Percentiles rank a stretch among this genome's conserved stretches.
These are phyloP conservation scores for Rachycentron canadum DNA, from an alignment of 2,797 vertebrate species.

Conservation along the genomic window DNA sequence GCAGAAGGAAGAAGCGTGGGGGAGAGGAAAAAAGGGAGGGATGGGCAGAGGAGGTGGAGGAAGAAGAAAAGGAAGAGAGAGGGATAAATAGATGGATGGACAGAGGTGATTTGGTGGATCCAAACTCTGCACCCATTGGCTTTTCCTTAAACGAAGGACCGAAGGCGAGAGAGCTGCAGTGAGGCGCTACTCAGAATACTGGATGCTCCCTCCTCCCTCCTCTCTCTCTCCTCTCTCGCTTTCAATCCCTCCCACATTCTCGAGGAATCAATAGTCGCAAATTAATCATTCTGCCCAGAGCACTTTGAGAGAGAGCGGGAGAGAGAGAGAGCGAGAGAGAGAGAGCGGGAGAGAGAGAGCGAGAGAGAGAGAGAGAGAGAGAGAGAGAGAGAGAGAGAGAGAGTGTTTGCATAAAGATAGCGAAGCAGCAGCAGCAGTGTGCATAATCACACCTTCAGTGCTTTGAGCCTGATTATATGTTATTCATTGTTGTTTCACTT, in stretches of 20 bases:
- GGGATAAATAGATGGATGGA: background rate
- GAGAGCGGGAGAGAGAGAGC: too few relatives aligned
- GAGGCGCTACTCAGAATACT: slow-evolving; percentile 88
- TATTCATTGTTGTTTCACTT: slow-evolving; percentile 75
- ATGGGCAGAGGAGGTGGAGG: background rate
- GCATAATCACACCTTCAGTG: slow-evolving; percentile 72
- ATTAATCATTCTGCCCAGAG: slow-evolving; percentile 86
- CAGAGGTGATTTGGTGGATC: slow-evolving; percentile 48
- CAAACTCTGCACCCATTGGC: slow-evolving; percentile 61
- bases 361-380: slow-evolving; percentile 23
- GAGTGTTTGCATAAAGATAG: slow-evolving; percentile 66
- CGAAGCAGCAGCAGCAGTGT: slow-evolving; percentile 63
- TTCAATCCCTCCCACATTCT: slow-evolving; percentile 76
- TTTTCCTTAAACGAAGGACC: slow-evolving; percentile 64
- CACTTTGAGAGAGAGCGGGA: slow-evolving; percentile 70
- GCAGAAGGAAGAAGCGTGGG: slow-evolving; percentile 4
- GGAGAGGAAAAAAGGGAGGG: background rate
- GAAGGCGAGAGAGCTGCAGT: slow-evolving; percentile 88
- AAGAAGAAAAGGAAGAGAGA: background rate
- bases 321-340: slow-evolving; percentile 38
- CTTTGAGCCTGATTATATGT: slow-evolving; percentile 68
- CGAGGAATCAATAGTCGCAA: slow-evolving; percentile 88
- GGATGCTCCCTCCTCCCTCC: slow-evolving; percentile 81
- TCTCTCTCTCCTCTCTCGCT: slow-evolving; percentile 41
- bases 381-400: slow-evolving; percentile 29